Base-by-base conservation (phyloP, 2,888 invertebrate genomes). In the Copidosoma aretas region DNA sequence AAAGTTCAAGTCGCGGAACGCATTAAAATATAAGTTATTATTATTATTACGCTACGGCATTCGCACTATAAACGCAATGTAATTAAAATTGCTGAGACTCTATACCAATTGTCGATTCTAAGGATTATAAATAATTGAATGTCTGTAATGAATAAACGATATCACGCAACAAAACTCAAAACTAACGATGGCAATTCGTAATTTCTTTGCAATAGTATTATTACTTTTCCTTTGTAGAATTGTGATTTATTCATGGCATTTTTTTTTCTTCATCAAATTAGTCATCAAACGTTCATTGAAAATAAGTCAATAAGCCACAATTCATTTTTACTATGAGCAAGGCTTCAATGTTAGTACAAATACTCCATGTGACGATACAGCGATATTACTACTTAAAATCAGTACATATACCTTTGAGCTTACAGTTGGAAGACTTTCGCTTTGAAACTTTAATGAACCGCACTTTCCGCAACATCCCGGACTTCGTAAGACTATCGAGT, bases 101-200 rank as follows among this genome's bases (percentile, higher is more conserved):
- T 82, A 81, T 80, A 82, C 76, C 78, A 78, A 65, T 68, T 81
- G 80, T 80, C 71, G 75, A 79, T 76, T 75, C 75, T 80, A 82
- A 80, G 80, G 75, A 82, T 81, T 81, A 82, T 82, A 77, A 79
- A 80, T 79, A 81, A 77, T 78, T 82, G 77, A 81, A 82, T 83
- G 81, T 82, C 81, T 82, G 82, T 83, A 82, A 82, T 80, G 78
- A 83, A 82, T 81, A 82, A 82, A 81, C 77, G 77, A 76, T 80
- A 81, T 78, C 78, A 82, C 78, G 60, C 64, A 67, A 64, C 58
- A 68, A 64, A 68, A 66, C 64, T 59, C 43, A 68, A 61, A 39
- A 64, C 64, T 43, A 12, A 43, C 22, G 25, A 22, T n/a, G 41
- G 59, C 24, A 53, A 60, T 57, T 32, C 60, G 60, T 60, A n/a